These are phyloP conservation scores for Anniella stebbinsi DNA, from an alignment of 2,797 vertebrate species.

Conservation along the genomic window DNA sequence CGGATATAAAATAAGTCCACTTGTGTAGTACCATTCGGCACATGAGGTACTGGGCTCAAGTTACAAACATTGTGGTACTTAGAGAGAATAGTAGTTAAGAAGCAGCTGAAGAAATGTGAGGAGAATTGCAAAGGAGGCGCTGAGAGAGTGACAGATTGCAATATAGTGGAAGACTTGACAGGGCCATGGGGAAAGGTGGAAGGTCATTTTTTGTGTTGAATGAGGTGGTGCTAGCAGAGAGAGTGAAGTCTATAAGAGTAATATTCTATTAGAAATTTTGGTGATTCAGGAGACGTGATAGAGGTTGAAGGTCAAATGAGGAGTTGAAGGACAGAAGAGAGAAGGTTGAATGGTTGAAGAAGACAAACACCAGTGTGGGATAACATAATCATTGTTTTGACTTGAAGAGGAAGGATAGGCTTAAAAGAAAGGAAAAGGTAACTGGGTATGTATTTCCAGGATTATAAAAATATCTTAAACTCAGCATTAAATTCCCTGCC, in stretches of 20 bases:
- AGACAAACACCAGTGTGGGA: background rate
- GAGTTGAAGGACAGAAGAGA: constrained; percentile 26
- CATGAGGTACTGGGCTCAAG: background rate
- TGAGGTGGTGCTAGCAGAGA: constrained; percentile 42
- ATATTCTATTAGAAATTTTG: constrained; percentile 58
- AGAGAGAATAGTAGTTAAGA: background rate
- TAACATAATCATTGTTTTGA: background rate
- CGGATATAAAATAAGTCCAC: background rate
- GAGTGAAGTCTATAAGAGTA: constrained; percentile 34
- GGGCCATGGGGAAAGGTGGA: constrained; percentile 64
- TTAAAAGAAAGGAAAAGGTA: fast-evolving
- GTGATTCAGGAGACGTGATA: constrained; percentile 42
- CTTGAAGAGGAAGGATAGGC: background rate
- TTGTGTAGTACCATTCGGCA: background rate
- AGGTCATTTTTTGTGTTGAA: constrained; percentile 66
- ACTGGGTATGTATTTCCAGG: background rate
- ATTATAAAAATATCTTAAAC: background rate
- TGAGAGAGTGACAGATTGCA: constrained; percentile 62
- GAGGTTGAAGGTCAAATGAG: constrained; percentile 53
- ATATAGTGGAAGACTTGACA: constrained; percentile 63
- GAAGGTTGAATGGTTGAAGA: constrained; percentile 22
- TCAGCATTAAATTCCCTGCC: background rate
- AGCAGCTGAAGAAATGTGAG: constrained; percentile 44
- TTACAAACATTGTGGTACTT: background rate
- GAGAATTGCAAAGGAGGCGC: constrained; percentile 48